A percentile compares a stretch with the other conserved stretches of the same genome.
Conservation (phyloP, 2,113 vertebrate species). For the Eubucco bourcierii region DNA sequence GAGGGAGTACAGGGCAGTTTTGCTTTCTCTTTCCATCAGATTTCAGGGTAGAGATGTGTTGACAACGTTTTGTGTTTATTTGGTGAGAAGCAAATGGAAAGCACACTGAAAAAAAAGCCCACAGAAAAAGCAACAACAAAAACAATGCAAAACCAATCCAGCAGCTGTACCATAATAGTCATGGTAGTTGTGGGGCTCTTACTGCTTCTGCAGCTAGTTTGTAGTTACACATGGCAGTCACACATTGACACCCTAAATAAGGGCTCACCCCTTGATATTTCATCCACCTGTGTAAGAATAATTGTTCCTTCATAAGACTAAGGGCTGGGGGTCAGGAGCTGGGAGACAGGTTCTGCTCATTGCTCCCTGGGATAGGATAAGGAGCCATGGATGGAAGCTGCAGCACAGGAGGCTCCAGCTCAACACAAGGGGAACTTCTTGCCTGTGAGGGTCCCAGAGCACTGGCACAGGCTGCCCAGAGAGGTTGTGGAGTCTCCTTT, state of each 20-base stretch:
- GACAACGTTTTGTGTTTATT: conserved; percentile 36
- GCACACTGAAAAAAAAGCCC: neutral
- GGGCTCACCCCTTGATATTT: neutral
- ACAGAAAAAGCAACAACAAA: neutral
- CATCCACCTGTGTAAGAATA: neutral
- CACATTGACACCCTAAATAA: neutral
- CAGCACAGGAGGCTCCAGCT: too few species aligned
- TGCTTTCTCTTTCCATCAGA: neutral
- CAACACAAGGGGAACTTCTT: too few species aligned
- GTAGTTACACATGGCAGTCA: neutral
- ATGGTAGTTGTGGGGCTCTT: neutral
- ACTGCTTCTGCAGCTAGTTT: neutral
- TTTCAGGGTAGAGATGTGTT: neutral
- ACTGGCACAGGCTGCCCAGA: too few species aligned
- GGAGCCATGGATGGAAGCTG: too few species aligned
- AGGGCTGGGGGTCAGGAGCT: too few species aligned
- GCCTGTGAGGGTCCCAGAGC: too few species aligned
- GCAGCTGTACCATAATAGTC: neutral
- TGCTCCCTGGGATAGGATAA: too few species aligned
- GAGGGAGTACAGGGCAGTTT: neutral
- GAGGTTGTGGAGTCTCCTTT: too few species aligned
- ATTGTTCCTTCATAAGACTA: neutral
- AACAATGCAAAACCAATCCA: neutral
- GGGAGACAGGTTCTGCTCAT: too few species aligned
- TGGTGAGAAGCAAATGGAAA: conserved; percentile 40